These are phyloP conservation scores for Urocitellus parryii DNA, from an alignment of 2,113 vertebrate species.

Conservation along the genomic window DNA sequence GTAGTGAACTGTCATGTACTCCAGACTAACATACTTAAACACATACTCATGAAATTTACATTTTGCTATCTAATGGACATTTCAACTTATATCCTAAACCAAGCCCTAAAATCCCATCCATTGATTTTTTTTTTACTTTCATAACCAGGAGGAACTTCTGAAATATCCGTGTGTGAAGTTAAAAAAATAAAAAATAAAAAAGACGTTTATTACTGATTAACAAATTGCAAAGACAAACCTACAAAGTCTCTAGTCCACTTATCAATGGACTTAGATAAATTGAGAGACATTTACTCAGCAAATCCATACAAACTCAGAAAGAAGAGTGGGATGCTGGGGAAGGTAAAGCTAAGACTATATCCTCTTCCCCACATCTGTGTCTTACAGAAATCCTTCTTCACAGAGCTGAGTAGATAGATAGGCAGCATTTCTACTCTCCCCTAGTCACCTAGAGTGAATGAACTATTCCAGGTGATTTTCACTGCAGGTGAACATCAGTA, in stretches of 20 bases:
- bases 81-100: neutral
- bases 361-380: neutral
- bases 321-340: neutral
- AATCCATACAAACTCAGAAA: neutral
- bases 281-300: neutral
- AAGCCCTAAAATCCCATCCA: neutral
- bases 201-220: neutral
- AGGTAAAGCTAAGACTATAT: neutral
- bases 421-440: fast-evolving
- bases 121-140: neutral
- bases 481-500: neutral
- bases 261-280: neutral
- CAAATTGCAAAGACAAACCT: neutral
- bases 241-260: neutral
- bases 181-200: neutral
- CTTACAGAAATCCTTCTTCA: neutral
- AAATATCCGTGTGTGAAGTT: neutral
- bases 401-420: neutral
- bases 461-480: neutral
- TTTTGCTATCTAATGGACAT: neutral
- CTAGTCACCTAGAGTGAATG: neutral
- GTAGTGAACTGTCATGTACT: neutral
- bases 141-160: neutral
- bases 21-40: neutral
- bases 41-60: neutral